Base-by-base conservation (phyloP, 2,113 vertebrate species). In the Myodes glareolus region DNA sequence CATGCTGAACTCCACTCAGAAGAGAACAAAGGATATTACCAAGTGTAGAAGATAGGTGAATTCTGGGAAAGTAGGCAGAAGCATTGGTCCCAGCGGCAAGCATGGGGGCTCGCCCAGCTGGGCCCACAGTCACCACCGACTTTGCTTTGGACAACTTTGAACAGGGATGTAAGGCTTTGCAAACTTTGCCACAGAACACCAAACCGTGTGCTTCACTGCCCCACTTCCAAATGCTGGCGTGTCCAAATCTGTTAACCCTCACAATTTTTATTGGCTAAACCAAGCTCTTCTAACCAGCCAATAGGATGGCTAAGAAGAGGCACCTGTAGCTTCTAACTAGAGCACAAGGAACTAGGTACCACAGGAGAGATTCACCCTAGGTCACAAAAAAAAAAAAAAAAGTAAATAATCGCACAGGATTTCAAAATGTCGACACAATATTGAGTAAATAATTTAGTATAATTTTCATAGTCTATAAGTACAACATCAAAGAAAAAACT, bases 101-200 rank as follows among this genome's bases (percentile, higher is more conserved):
- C 16, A 42, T 58, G 5, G 11, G 0, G 1, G 11, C 27, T 0
- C 7, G 11, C 61, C 23, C n/a, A 17, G 2, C 33, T 27, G 78
- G 27, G 52, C 1, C 7, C 0, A 16, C 2, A 17, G 42, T 65
- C 8, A 4, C 36, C 27, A 7, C 21, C 33, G 1, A 5, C 58
- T 58, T 17, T 23, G 14, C 33, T 81, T 2, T 61, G 52, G 33
- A 95, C 12, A 2, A 1, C 14, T 72, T 47, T 76, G 5, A 82
- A 33, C 3, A 3, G 77, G 13, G 21, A 50, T 27, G 13, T 58
- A 2, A 4, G 2, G 27, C 10, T 81, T 9, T n/a, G 47, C 16
- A 58, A n/a, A 58, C 11, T 92, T 47, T 27, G 13, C 21, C 27
- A 17, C 36, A 29, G 1, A 12, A 29, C 17, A 47, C 29, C 7